phyloP scores from a whole-genome alignment of 2,797 vertebrate genomes.

The Lutjanus campechanus region DNA sequence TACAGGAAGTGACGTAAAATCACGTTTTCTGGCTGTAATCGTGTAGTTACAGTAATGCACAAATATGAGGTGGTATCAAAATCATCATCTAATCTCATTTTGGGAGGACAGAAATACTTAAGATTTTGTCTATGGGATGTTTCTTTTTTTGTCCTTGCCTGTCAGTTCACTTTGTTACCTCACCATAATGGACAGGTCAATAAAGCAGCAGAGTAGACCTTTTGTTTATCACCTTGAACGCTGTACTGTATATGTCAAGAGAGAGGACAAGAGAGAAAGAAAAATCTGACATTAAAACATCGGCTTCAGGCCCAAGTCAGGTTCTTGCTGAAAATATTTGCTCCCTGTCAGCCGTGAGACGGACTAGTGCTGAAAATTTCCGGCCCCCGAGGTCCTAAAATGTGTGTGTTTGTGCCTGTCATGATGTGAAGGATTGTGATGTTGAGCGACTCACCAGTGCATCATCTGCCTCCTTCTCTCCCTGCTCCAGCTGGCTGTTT shows the following conservation, averaged over 20 bases:
- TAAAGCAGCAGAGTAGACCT: neutral
- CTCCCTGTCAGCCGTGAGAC: conserved; percentile 1
- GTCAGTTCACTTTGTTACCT: neutral
- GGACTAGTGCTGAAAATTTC: neutral
- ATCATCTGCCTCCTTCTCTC: conserved; percentile 87
- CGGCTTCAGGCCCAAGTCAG: neutral
- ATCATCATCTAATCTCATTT: neutral
- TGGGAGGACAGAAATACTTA: neutral
- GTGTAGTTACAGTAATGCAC: neutral
- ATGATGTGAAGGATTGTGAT: conserved; percentile 20
- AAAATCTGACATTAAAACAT: neutral
- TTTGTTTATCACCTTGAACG: neutral
- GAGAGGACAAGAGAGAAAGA: neutral
- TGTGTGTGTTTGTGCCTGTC: conserved; percentile 1
- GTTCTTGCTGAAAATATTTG: neutral
- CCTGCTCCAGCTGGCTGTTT: conserved; percentile 74
- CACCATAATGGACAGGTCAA: neutral
- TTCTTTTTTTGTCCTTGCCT: neutral
- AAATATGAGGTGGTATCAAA: neutral
- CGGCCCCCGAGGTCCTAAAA: neutral
- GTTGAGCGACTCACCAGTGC: conserved; percentile 83
- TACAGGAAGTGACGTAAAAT: neutral
- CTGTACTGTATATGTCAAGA: neutral
- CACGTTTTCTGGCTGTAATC: neutral
- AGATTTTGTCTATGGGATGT: too few relatives aligned